Percentiles rank a stretch among this genome's conserved stretches.
phyloP scores from a whole-genome alignment of 1,140 invertebrate species.

The Brachystomella parvula region DNA sequence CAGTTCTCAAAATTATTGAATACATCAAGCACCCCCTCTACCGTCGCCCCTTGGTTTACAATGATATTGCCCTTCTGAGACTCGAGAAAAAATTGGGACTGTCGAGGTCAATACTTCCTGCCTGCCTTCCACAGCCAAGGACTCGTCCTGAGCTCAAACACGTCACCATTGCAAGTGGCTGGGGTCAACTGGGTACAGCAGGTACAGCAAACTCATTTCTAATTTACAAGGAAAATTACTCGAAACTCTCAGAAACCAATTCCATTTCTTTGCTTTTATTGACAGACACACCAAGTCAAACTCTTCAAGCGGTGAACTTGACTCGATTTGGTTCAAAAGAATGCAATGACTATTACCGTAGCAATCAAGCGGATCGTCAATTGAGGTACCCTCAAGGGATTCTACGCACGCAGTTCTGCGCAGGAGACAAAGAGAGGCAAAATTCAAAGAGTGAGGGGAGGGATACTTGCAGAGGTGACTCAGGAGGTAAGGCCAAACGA shows the following conservation, averaged over 20 bases:
- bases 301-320: conserved; percentile 13
- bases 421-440: conserved; percentile 21
- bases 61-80: conserved; percentile 25
- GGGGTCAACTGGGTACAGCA: background rate
- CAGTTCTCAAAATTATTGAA: background rate
- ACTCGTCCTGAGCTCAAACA: background rate
- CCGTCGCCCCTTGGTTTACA: background rate
- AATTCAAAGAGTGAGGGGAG: conserved; percentile 2
- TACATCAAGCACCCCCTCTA: conserved; percentile 18
- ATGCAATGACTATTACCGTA: conserved; percentile 10
- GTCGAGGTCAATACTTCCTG: background rate
- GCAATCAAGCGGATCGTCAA: conserved; percentile 38
- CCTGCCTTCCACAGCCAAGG: conserved; percentile 15
- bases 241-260: background rate
- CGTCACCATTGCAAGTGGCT: background rate
- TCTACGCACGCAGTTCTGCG: conserved; percentile 23
- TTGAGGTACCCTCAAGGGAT: conserved; percentile 26
- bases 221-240: background rate
- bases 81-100: conserved; percentile 1
- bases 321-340: background rate
- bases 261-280: background rate
- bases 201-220: background rate
- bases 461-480: conserved; percentile 24
- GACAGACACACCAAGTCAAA: conserved; percentile 4
- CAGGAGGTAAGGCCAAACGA: background rate